Evolutionary conservation across 2,797 vertebrate genomes (phyloP).

Genomic region (Micromesistius poutassou): DNA sequence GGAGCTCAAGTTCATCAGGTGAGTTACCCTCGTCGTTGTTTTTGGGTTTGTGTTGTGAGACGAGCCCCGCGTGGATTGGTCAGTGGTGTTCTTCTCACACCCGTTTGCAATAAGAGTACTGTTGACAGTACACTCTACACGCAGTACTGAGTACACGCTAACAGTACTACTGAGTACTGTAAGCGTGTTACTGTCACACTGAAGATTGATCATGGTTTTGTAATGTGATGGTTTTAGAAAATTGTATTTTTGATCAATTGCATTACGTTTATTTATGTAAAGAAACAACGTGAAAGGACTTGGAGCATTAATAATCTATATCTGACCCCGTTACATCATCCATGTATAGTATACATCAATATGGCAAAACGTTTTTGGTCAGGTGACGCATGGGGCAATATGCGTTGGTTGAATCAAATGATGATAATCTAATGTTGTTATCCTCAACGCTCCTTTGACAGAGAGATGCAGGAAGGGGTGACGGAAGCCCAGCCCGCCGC

Average conservation of each 20-base stretch:
- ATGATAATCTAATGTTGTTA: neutral
- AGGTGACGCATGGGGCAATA: neutral
- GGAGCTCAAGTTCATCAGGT: constrained; percentile 97
- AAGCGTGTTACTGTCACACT: neutral
- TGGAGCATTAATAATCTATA: neutral
- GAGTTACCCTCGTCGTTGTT: constrained; percentile 35
- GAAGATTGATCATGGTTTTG: neutral
- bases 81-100: neutral
- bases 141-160: no score
- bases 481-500: constrained; percentile 70
- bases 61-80: neutral
- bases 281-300: neutral
- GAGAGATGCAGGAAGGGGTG: constrained; percentile 89
- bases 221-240: neutral
- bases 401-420: neutral
- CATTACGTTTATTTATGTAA: neutral
- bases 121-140: no score
- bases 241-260: no score
- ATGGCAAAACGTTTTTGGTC: neutral
- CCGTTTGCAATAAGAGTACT: neutral
- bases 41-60: neutral
- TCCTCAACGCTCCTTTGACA: constrained; percentile 57
- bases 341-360: neutral
- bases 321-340: neutral
- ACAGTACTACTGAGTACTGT: no score